Base-by-base conservation (phyloP, 2,797 vertebrate species). In the Pseudomugil tenellus region DNA sequence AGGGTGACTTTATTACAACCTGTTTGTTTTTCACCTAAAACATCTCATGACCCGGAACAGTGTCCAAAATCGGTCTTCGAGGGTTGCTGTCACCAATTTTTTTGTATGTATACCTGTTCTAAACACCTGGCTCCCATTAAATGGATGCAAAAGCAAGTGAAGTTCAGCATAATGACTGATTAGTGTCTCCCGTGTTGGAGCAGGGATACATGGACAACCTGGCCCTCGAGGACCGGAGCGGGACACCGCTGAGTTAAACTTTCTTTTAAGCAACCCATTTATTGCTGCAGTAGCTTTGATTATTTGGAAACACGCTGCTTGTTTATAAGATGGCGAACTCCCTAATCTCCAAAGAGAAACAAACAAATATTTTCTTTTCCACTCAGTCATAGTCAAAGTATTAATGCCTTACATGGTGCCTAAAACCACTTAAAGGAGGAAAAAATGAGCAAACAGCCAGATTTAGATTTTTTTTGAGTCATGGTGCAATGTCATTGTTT, bases 301-400 rank as follows among this genome's bases (percentile, higher is more conserved):
- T 56, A 34, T 71, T 62, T 57, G 29, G 53, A 67, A 77, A 63
- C 14, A 34, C 28, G 10, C 43, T 64, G 34, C 26, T 61, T 55
- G 46, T 57, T 76, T 62, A 71, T 77, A 55, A 67, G 31, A 25
- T 72, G 26, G 13, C 17, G 68, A 78, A 77, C 70, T 66, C 46
- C 72, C 78, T 70, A 26, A 74, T 21, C 58, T 54, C 23, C 8
- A 43, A 56, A 31, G 12, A 11, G 13, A 9, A 25, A 63, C 34
- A 4, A 61, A 62, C 25, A 69, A 48, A 52, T 2, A n/a, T 31
- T 2, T 35, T 26, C 62, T 39, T 39, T 39, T 39, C 4, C 37
- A 39, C 28, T 23, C 31, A 70, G 9, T 21, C n/a, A 46, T 46
- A 46, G 8, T 46, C 3, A 46, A n/a, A 21, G 43, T 21, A 11